A percentile compares a stretch with the other conserved stretches of the same genome.
phyloP scores from a whole-genome alignment of 35 echinoderm and acorn worm species.

The Patiria miniata region DNA sequence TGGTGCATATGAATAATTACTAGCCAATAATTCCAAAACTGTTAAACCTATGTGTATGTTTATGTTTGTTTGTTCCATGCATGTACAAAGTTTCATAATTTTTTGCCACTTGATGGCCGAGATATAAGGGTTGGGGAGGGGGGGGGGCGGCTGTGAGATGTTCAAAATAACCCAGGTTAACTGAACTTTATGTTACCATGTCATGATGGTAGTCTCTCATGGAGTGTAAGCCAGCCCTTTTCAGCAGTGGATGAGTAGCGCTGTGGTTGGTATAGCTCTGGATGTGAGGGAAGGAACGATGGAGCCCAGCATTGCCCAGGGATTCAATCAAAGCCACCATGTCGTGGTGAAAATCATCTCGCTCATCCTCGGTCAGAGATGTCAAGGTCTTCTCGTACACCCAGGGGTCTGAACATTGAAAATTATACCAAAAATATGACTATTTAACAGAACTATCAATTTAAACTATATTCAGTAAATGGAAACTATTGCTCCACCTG shows the following conservation, averaged over 20 bases:
- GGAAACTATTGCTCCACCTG: too few relatives aligned
- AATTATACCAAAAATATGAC: neutral
- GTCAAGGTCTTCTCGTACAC: neutral
- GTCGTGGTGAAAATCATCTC: neutral
- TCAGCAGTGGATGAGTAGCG: conserved; percentile 21
- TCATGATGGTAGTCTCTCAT: conserved; percentile 34
- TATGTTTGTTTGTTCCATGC: too few relatives aligned
- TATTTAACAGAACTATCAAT: too few relatives aligned
- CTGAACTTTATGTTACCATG: neutral
- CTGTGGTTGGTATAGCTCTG: conserved; percentile 22
- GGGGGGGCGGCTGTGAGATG: too few relatives aligned
- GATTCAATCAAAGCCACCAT: conserved; percentile 15
- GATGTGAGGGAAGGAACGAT: conserved; percentile 19
- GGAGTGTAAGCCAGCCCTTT: conserved; percentile 38
- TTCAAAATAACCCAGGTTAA: too few relatives aligned
- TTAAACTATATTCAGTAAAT: too few relatives aligned
- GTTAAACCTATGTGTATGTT: too few relatives aligned
- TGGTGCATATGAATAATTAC: too few relatives aligned
- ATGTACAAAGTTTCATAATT: too few relatives aligned
- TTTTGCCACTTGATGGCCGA: too few relatives aligned
- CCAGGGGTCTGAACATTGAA: conserved; percentile 23
- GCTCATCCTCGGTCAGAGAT: neutral
- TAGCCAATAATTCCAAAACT: too few relatives aligned
- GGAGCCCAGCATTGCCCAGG: conserved; percentile 31
- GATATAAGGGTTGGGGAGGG: too few relatives aligned